Conservation (phyloP, 2,113 vertebrate genomes). For the Desmodus rotundus region DNA sequence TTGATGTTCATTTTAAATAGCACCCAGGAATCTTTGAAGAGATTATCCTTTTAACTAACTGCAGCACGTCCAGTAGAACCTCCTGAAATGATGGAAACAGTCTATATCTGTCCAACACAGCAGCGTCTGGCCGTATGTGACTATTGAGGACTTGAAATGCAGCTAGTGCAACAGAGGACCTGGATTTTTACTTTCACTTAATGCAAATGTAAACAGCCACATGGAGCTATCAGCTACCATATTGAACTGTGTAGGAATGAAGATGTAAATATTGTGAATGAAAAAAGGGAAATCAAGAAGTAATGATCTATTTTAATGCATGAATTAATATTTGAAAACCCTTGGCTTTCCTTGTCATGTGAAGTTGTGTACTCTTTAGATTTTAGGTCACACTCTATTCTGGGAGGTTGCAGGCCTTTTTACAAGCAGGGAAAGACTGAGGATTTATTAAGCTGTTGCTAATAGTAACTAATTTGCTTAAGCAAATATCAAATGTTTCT, state of each 20-base stretch:
- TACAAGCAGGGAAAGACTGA: background rate
- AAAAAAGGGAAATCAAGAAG: background rate
- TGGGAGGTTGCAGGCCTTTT: background rate
- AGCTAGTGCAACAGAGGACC: background rate
- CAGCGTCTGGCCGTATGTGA: background rate
- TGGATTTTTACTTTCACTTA: background rate
- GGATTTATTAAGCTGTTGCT: background rate
- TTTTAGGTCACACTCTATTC: background rate
- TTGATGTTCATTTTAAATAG: conserved; percentile 37
- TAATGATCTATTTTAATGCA: background rate
- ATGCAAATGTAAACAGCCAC: background rate
- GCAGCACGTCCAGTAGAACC: background rate
- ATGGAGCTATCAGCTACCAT: background rate
- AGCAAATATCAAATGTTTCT: background rate
- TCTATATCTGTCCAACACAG: background rate
- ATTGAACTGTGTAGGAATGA: background rate
- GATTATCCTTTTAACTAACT: background rate
- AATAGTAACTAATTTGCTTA: background rate
- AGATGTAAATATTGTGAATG: background rate
- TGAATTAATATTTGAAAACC: conserved; percentile 13
- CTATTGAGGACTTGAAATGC: background rate
- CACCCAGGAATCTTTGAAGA: background rate
- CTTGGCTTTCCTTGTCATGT: background rate
- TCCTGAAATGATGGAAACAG: background rate
- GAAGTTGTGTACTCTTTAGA: background rate